Conservation (phyloP, 1,140 invertebrate genomes). For the Pogonus chalceus region DNA sequence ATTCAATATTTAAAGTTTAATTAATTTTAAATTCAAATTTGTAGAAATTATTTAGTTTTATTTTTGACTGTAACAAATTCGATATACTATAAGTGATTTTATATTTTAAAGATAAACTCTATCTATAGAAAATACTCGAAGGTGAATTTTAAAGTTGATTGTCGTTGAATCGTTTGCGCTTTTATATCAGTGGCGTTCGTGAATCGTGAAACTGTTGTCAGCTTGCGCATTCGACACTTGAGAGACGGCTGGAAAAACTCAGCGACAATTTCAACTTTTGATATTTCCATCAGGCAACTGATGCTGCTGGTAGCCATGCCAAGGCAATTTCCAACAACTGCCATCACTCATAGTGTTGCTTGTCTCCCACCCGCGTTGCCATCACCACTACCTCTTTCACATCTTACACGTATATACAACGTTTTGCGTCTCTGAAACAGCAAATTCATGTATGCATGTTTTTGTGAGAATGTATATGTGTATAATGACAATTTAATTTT, state of each 20-base stretch:
- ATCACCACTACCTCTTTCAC: background rate
- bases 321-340: constrained; percentile 11
- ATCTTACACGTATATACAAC: too few species aligned
- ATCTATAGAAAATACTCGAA: too few species aligned
- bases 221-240: constrained; percentile 1
- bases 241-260: background rate
- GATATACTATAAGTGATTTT: too few species aligned
- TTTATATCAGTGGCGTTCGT: too few species aligned
- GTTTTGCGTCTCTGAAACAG: background rate
- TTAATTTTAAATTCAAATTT: too few species aligned
- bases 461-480: background rate
- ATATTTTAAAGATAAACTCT: too few species aligned
- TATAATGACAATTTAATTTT: constrained; percentile 12
- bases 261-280: constrained; percentile 3
- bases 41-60: too few species aligned
- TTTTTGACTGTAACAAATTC: too few species aligned
- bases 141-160: background rate
- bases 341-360: constrained; percentile 11
- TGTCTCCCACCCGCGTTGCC: background rate
- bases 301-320: background rate
- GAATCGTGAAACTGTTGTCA: background rate
- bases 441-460: background rate
- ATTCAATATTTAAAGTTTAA: too few species aligned
- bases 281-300: constrained; percentile 1
- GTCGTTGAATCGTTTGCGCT: background rate